Base-by-base conservation (phyloP, 2,797 vertebrate genomes). In the Phaenicophaeus curvirostris region DNA sequence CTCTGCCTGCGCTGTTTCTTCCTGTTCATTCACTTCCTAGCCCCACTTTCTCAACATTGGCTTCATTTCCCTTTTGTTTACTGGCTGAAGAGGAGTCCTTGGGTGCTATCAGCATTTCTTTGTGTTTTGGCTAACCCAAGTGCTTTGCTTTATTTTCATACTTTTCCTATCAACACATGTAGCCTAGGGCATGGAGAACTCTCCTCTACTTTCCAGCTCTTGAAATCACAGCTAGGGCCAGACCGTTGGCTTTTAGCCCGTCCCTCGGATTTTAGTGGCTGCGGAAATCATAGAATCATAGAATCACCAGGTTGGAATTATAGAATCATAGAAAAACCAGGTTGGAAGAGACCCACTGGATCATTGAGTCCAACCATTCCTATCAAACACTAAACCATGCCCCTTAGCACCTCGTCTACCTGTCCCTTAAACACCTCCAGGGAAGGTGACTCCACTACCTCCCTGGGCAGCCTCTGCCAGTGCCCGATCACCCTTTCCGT, bases 51-150 rank as follows among this genome's bases (percentile, higher is more conserved):
- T 67, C 30, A 16, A 58, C 65, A 20, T 23, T 67, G 78, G 4
- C 39, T 92, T 85, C 88, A 17, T 65, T 89, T 72, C 42, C 24
- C 24, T 67, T 73, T 66, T 80, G 9, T 82, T 92, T 89, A 30
- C 44, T 44, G 42, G 9, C 44, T 68, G 3, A 63, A n/a, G 59
- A 87, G 33, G 57, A 78, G 51, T 75, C 89, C 68, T 93, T 86
- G 79, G 23, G 12, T 84, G 15, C 39, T 90, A 81, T 86, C 69
- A 39, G 11, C 17, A 42, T 24, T 46, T 85, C 78, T 37, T 85
- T 83, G 89, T 94, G 30, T 92, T 96, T 78, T 79, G 41, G 53
- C 31, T 93, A 75, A 65, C 59, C 25, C 53, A 59, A 54, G 18
- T 23, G 53, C 55, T 91, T 76, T 77, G 53, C 81, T 37, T 55